Conservation (phyloP, 2,113 vertebrate genomes). For the Girardinichthys multiradiatus region DNA sequence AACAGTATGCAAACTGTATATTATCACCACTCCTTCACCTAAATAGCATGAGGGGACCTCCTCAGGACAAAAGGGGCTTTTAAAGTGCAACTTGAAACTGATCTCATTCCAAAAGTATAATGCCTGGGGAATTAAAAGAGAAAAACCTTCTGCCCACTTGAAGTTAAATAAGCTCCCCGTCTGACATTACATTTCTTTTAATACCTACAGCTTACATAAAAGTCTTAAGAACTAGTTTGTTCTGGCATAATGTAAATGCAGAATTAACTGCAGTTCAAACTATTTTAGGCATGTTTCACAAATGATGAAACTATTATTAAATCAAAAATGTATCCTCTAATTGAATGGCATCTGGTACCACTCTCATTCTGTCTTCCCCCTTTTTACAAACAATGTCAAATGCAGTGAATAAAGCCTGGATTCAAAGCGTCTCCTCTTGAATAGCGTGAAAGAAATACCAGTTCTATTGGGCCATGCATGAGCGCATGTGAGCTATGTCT, state of each 20-base stretch:
- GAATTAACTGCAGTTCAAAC: not conserved
- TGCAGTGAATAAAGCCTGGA: slow-evolving; percentile 54
- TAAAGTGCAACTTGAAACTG: slow-evolving; percentile 89
- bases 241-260: not conserved
- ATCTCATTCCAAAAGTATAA: slow-evolving; percentile 89
- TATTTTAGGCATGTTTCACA: not conserved
- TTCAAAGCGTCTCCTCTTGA: slow-evolving; percentile 65
- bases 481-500: slow-evolving; percentile 83
- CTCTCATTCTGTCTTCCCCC: slow-evolving; percentile 10
- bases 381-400: slow-evolving; percentile 48
- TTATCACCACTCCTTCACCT: slow-evolving; percentile 96
- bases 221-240: not conserved
- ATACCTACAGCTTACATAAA: not conserved
- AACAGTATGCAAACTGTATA: slow-evolving; percentile 94
- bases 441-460: slow-evolving; percentile 80
- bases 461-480: slow-evolving; percentile 82
- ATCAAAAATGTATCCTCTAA: not conserved
- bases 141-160: slow-evolving; percentile 68
- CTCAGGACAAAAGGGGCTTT: slow-evolving; percentile 84
- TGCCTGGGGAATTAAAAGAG: slow-evolving; percentile 79
- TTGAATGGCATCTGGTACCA: slow-evolving; percentile 1
- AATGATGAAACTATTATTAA: not conserved
- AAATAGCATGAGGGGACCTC: slow-evolving; percentile 87
- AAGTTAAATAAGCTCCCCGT: slow-evolving; percentile 62
- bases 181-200: slow-evolving; percentile 51